Evolutionary conservation across 2,797 vertebrate species (phyloP).

Genomic region (Syndactyla subalaris): DNA sequence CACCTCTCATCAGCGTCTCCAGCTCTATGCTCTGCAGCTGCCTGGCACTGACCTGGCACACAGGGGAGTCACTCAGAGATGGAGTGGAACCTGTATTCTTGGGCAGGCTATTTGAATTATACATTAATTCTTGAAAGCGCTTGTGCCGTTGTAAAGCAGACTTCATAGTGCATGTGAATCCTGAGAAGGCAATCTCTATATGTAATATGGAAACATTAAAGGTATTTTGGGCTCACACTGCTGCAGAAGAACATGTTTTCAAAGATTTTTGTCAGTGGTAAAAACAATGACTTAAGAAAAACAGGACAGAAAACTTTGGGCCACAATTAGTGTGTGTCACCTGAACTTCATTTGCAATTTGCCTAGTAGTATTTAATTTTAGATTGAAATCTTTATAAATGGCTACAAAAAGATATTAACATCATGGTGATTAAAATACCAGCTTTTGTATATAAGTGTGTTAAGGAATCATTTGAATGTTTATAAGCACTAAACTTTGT

Average conservation of each 20-base stretch:
- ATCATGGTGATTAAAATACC: not conserved
- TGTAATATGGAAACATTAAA: not conserved
- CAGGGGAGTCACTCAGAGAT: not conserved
- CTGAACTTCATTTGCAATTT: not conserved
- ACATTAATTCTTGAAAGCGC: not conserved
- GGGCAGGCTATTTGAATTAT: not conserved
- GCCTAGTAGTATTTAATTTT: not conserved
- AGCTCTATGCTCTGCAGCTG: not conserved
- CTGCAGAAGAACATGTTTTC: not conserved
- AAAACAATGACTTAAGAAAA: not conserved
- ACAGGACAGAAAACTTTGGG: not conserved
- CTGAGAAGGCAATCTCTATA: not conserved
- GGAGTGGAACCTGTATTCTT: not conserved
- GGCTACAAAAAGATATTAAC: not conserved
- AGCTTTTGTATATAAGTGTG: not conserved
- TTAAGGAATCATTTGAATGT: not conserved
- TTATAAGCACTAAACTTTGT: conserved; percentile 15
- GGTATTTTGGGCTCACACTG: not conserved
- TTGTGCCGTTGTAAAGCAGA: not conserved
- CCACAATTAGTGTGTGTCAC: not conserved
- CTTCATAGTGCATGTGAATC: not conserved
- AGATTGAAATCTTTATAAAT: not conserved
- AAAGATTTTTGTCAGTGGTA: not conserved
- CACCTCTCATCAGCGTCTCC: not conserved
- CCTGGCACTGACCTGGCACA: not conserved